Evolutionary conservation across 2,113 vertebrate genomes (phyloP), one percentile per base, ranked within the genome.

Genomic region (Hippocampus mohnikei): DNA sequence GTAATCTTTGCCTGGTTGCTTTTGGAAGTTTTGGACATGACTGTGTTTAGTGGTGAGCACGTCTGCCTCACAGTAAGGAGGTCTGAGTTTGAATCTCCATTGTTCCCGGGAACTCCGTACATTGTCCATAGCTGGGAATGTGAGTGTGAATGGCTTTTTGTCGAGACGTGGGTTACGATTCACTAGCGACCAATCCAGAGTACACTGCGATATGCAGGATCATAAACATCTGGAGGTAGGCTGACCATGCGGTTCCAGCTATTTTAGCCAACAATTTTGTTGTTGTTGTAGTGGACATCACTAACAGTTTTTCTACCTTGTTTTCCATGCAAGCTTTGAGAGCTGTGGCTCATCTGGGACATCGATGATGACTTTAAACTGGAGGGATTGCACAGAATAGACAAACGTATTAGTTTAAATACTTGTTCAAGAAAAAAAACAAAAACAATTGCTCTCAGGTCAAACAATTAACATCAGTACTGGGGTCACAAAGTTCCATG

Each of bases 361-460:
- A 40, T 62, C 50, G 86, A 46, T 46, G 84, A 77, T 52, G 75
- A 42, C 69, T 74, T 88, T 71, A 70, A 29, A 66, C 90, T 89
- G 78, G 74, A 68, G 40, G 70, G 8, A 76, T 8, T 69, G 82
- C 29, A 81, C 46, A 53, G 5, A 1, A 75, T 2, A 72, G 74
- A 42, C 13, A 27, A 41, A 0, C 70, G 21, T 29, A 76, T 73
- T 12, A 37, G 11, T 27, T 40, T 0, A 4, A 74, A 67, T 29
- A 64, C 68, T 48, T 48, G 15, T 18, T 48, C 2, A 21, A 62
- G 37, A 64, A 25, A 16, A 25, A 64, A 65, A 15, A n/a, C 33
- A 1, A 6, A 5, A 37, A 21, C 18, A 27, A 20, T 18, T 41
- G 42, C 1, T 2, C 16, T 44, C 12, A 20, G 55, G 27, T 3